Evolutionary conservation across 53 echinoderm and acorn worm genomes (phyloP).

Genomic region (Crossaster papposus): DNA sequence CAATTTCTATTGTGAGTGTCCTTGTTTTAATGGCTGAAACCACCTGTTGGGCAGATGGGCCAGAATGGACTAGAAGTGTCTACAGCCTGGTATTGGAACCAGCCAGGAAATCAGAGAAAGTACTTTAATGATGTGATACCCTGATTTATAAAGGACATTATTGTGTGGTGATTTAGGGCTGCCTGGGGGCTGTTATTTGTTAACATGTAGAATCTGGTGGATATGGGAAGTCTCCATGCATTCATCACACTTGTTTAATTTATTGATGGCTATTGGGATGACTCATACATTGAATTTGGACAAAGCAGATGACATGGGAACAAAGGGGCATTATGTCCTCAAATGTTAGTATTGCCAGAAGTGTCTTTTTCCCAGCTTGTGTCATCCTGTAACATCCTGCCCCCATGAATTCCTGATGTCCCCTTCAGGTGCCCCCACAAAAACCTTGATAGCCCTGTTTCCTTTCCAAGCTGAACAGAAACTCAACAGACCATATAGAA

Average conservation of each 20-base stretch:
- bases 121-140: conserved; percentile 53
- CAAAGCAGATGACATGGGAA: neutral
- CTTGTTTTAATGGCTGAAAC: neutral
- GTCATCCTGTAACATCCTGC: neutral
- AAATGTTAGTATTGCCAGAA: neutral
- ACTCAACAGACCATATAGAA: too few species aligned
- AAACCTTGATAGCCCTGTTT: too few species aligned
- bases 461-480: too few species aligned
- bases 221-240: neutral
- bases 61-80: neutral
- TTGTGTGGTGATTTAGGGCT: conserved; percentile 15
- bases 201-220: neutral
- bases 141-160: conserved; percentile 50
- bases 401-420: too few species aligned
- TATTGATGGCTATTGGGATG: neutral
- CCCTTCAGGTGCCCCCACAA: too few species aligned
- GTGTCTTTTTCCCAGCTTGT: neutral
- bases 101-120: conserved; percentile 37
- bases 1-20: neutral
- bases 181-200: conserved; percentile 11
- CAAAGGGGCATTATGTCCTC: neutral
- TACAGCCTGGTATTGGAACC: neutral
- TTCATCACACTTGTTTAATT: neutral
- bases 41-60: neutral
- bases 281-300: conserved; percentile 12